phyloP scores from a whole-genome alignment of 1,140 invertebrate species.

The Apis dorsata region DNA sequence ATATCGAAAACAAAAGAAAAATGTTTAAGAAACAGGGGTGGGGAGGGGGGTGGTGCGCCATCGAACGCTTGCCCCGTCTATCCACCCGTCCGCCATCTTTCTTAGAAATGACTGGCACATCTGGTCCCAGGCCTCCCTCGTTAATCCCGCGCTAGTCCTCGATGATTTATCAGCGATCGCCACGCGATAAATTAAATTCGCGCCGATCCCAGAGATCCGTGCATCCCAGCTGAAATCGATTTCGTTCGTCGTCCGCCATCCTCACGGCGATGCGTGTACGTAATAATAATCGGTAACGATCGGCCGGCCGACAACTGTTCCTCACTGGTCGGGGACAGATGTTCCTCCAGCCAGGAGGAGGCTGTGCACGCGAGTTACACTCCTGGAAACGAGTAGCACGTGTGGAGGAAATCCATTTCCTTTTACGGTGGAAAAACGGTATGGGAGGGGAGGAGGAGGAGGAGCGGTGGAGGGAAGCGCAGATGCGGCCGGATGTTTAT shows the following conservation, averaged over 20 bases:
- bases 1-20: background rate
- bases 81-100: conserved; percentile 29
- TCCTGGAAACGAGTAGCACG: conserved; percentile 73
- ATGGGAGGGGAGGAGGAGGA: background rate
- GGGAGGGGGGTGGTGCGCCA: background rate
- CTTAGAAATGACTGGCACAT: conserved; percentile 60
- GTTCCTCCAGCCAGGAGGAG: conserved; percentile 60
- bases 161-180: conserved; percentile 44
- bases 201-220: background rate
- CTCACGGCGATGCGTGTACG: background rate
- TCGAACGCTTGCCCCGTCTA: background rate
- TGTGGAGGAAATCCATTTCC: conserved; percentile 78
- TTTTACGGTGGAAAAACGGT: conserved; percentile 69
- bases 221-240: conserved; percentile 20
- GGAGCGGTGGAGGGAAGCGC: conserved; percentile 47
- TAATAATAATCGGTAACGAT: background rate
- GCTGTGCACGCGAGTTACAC: conserved; percentile 43
- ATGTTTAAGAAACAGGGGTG: background rate
- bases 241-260: conserved; percentile 40
- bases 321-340: conserved; percentile 66
- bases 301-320: conserved; percentile 57
- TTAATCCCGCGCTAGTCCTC: conserved; percentile 31
- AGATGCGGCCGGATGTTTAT: conserved; percentile 65
- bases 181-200: conserved; percentile 29
- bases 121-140: conserved; percentile 24